phyloP scores from a whole-genome alignment of 2,797 vertebrate genomes.

The Acipenser oxyrinchus region DNA sequence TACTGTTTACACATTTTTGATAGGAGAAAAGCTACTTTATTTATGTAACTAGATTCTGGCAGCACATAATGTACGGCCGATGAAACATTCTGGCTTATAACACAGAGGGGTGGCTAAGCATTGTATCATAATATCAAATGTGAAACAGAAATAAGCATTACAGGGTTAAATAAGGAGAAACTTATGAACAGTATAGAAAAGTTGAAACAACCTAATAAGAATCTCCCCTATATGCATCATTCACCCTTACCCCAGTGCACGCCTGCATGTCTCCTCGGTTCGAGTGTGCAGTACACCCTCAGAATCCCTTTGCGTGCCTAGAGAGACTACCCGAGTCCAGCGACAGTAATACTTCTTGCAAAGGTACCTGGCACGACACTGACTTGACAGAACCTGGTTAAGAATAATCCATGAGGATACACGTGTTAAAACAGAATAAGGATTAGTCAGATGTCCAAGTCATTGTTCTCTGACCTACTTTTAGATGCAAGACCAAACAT shows the following conservation, averaged over 20 bases:
- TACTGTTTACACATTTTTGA: too few species aligned
- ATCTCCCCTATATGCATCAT: too few species aligned
- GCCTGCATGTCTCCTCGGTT: constrained; percentile 1
- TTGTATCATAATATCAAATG: too few species aligned
- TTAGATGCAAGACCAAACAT: not conserved
- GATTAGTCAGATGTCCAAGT: not conserved
- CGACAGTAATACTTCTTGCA: constrained; percentile 8
- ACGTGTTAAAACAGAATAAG: not conserved
- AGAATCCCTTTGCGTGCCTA: not conserved
- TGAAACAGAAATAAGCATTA: too few species aligned
- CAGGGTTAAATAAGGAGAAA: too few species aligned
- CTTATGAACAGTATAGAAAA: too few species aligned
- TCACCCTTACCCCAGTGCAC: constrained; percentile 12
- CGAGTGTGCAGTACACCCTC: not conserved
- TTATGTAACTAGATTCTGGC: too few species aligned
- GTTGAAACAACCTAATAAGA: too few species aligned
- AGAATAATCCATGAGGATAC: not conserved
- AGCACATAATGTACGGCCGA: too few species aligned
- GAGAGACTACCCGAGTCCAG: not conserved
- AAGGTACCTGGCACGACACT: constrained; percentile 6
- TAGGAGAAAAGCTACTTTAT: too few species aligned
- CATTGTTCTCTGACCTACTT: not conserved
- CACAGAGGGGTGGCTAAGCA: too few species aligned
- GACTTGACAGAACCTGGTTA: constrained; percentile 3
- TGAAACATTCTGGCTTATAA: too few species aligned